A percentile compares a stretch with the other conserved stretches of the same genome.
Evolutionary conservation across 2,113 vertebrate genomes (phyloP).

Genomic region (Pseudopipra pipra): DNA sequence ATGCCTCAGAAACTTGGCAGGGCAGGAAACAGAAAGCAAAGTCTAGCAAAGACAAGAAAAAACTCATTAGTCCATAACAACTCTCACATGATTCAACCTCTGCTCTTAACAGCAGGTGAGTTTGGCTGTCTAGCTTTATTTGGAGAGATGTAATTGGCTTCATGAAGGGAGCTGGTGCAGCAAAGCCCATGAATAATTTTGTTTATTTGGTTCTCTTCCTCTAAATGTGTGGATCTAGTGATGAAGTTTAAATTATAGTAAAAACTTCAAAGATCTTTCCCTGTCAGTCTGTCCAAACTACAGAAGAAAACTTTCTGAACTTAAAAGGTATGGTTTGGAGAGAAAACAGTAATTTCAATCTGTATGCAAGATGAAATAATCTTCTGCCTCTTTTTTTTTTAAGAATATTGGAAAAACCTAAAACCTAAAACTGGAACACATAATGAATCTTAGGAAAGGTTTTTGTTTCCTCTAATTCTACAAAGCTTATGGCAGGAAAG

Average conservation of each 20-base stretch:
- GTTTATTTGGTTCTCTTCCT: background rate
- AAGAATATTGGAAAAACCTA: background rate
- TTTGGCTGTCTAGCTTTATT: background rate
- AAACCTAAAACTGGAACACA: background rate
- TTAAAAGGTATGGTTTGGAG: background rate
- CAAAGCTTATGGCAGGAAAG: background rate
- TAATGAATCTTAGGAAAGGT: background rate
- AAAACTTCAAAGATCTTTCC: background rate
- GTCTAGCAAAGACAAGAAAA: background rate
- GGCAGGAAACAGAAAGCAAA: slow-evolving; percentile 3
- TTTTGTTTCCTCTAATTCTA: background rate
- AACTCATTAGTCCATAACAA: background rate
- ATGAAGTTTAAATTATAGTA: background rate
- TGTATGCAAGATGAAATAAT: background rate
- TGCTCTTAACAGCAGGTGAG: slow-evolving; percentile 25
- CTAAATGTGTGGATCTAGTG: background rate
- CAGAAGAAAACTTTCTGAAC: slow-evolving; percentile 22
- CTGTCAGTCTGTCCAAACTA: background rate
- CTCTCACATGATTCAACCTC: background rate
- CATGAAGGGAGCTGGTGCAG: background rate
- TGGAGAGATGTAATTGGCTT: slow-evolving; percentile 8
- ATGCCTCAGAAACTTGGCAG: slow-evolving; percentile 26
- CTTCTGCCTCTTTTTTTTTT: background rate
- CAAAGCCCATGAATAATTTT: background rate
- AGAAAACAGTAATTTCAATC: background rate